Evolutionary conservation across 2,113 vertebrate species (phyloP), one percentile per base, ranked within the genome.

Genomic region (Hippopotamus amphibius): DNA sequence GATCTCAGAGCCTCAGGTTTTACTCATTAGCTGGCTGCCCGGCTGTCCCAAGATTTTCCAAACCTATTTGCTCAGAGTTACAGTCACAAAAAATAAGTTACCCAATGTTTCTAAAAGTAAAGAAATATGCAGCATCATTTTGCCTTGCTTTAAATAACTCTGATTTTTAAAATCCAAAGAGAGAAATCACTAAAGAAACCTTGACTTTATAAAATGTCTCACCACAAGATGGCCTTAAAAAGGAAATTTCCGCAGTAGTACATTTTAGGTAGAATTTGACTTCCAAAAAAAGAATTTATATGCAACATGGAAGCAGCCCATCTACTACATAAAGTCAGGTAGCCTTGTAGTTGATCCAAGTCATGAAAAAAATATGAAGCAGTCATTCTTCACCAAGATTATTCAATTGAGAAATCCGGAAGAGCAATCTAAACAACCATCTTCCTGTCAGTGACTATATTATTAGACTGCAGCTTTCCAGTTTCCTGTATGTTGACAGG

Each of bases 301-400:
- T 50, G 84, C 76, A 85, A 76, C 74, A 50, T 5, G 33, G 65
- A 83, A 96, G 55, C 43, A 74, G 92, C 33, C 61, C 65, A 68
- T 82, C 65, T 95, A 82, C 81, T 59, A 28, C 30, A 41, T 50
- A 72, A 95, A 94, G 81, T 77, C 94, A 96, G 37, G 81, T 82
- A 85, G 77, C 84, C 95, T 91, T 95, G 85, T 12, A 77, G 95
- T 83, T 88, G 93, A 97, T 97, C 69, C 91, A 94, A 96, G 76
- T 88, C 95, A 97, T 94, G 93, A 97, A 97, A 97, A 96, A 96
- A 95, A 83, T 46, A 80, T 48, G 88, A 66, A 80, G 59, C n/a
- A 76, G 88, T 57, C 93, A 88, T 79, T 76, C 91, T 94, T 96
- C 91, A 72, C 65, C 66, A 61, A 50, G 85, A 93, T 96, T 95